phyloP scores from a whole-genome alignment of 1,140 invertebrate genomes.

The Pogonomyrmex barbatus region DNA sequence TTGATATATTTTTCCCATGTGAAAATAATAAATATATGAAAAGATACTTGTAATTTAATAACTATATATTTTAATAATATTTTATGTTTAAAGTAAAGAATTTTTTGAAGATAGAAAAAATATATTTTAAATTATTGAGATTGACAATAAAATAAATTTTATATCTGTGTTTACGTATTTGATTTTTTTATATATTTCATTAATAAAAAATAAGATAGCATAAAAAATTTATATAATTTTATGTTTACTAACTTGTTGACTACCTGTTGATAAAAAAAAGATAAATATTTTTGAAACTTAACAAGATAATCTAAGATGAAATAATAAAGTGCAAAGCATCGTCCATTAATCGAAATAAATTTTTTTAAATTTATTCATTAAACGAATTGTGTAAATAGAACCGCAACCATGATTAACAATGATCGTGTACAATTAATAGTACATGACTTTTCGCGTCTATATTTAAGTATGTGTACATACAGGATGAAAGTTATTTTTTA shows the following conservation, averaged over 20 bases:
- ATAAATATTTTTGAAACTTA: neutral
- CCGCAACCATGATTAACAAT: constrained; percentile 78
- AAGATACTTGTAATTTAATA: neutral
- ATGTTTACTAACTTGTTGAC: neutral
- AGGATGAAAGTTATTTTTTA: constrained; percentile 49
- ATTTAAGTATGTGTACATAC: constrained; percentile 59
- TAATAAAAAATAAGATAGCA: neutral
- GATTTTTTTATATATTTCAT: neutral
- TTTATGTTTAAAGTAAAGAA: neutral
- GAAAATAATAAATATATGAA: neutral
- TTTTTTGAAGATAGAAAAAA: neutral
- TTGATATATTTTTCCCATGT: neutral
- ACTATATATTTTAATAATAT: neutral
- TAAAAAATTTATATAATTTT: neutral
- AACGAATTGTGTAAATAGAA: constrained; percentile 77
- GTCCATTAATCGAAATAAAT: constrained; percentile 76
- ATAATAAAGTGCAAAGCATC: constrained; percentile 50
- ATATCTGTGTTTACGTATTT: constrained; percentile 5
- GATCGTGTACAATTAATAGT: constrained; percentile 76
- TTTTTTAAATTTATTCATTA: constrained; percentile 77
- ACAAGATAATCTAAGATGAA: neutral
- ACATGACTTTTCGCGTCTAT: constrained; percentile 52
- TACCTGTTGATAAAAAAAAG: neutral
- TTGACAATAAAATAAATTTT: constrained; percentile 22
- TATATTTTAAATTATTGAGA: constrained; percentile 12